Base-by-base conservation (phyloP, 2,113 vertebrate species). In the Thamnaconus septentrionalis region DNA sequence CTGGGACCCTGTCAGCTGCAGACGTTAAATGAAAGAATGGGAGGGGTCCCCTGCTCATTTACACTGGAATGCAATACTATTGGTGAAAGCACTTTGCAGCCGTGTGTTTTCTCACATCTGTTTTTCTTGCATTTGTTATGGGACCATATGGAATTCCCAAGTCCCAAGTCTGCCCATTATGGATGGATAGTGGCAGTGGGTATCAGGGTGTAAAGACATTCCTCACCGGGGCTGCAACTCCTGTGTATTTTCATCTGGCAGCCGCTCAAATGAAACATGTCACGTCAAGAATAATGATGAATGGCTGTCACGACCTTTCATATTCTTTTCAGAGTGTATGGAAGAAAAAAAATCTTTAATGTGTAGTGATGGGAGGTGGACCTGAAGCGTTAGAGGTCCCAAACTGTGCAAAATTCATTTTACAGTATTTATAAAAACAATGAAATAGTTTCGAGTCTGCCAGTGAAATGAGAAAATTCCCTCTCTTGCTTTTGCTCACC, bases 81-180 rank as follows among this genome's bases (percentile, higher is more conserved):
- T 78, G 78, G 54, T 46, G 63, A 84, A 39, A 40, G 68, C 45
- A 43, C 63, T 57, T 76, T 73, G 68, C 41, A 57, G 39, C 50
- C 66, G 53, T 59, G 48, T 51, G 55, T 71, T 81, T 77, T 73
- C 78, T 55, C 57, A 4, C 47, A 3, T 10, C 65, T 84, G 72
- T 82, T 81, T 82, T 80, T 72, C 77, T 87, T 73, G 59, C 66
- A 53, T 85, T 86, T 77, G 56, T 18, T 65, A 61, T 69, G 71
- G 39, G 64, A 76, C 65, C 5, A 3, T 59, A 50, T 66, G 73
- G 67, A 56, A 74, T 84, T 85, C 79, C 82, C 75, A 74, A 6
- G 11, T 31, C 18, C 18, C 18, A 58, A 55, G 55, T 60, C 71
- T 58, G 53, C 71, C 59, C 61, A 4, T 52, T 67, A 43, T 44